Evolutionary conservation across 2,888 invertebrate genomes (phyloP).

Genomic region (Protonemura montana): DNA sequence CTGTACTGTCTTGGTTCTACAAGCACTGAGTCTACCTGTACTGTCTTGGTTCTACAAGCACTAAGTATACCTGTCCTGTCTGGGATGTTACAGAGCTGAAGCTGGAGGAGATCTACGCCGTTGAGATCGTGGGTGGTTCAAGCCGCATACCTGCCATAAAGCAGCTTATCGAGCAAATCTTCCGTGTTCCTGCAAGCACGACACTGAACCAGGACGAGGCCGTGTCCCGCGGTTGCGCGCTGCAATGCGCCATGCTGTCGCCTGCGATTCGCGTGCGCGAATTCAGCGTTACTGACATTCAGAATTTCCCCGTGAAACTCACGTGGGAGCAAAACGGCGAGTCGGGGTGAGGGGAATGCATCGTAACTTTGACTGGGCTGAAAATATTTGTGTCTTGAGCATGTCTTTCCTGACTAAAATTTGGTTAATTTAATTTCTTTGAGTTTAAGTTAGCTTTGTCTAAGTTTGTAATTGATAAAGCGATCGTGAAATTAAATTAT

Average conservation of each 20-base stretch:
- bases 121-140: constrained; percentile 97
- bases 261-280: constrained; percentile 97
- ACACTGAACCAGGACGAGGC: constrained; percentile 99
- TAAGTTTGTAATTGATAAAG: too few relatives aligned
- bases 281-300: constrained; percentile 92
- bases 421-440: too few relatives aligned
- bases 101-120: constrained; percentile 87
- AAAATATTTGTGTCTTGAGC: too few relatives aligned
- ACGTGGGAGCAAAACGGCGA: constrained; percentile 76
- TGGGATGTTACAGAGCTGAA: constrained; percentile 68
- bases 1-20: too few relatives aligned
- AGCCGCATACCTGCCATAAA: constrained; percentile 94
- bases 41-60: too few relatives aligned
- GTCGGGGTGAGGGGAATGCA: constrained; percentile 62
- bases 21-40: too few relatives aligned
- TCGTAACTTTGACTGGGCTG: too few relatives aligned
- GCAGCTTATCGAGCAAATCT: constrained; percentile 84
- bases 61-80: too few relatives aligned
- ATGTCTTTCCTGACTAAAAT: too few relatives aligned
- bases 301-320: constrained; percentile 86
- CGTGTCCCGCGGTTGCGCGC: constrained; percentile 93
- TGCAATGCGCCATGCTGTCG: constrained; percentile 96
- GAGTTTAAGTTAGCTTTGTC: too few relatives aligned
- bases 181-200: constrained; percentile 86
- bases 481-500: too few relatives aligned